A percentile compares a stretch with the other conserved stretches of the same genome.
These are phyloP conservation scores for Aphyosemion australe DNA, from an alignment of 2,113 vertebrate genomes.

Conservation along the genomic window DNA sequence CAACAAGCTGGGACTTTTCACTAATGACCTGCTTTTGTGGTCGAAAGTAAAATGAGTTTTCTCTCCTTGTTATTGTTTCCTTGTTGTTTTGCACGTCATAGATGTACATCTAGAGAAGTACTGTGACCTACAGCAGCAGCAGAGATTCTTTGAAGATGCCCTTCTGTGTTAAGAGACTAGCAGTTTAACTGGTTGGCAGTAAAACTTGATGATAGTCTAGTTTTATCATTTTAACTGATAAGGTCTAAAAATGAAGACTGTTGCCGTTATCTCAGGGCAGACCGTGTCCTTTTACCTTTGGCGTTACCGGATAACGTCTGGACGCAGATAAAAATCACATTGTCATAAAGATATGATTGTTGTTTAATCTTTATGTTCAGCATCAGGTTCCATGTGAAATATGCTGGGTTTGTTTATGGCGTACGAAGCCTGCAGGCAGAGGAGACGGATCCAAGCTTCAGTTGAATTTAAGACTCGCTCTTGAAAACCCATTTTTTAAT, in stretches of 20 bases:
- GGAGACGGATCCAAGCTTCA: background rate
- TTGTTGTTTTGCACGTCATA: background rate
- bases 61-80: no score
- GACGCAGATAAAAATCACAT: background rate
- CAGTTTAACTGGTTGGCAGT: background rate
- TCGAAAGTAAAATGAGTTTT: no score
- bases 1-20: no score
- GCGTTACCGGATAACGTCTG: background rate
- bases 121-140: background rate
- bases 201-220: no score
- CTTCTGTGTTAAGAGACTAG: background rate
- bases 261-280: background rate
- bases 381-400: background rate
- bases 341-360: background rate
- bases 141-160: background rate
- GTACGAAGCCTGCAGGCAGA: background rate
- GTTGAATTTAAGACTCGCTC: no score
- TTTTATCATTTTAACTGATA: conserved; percentile 24
- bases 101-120: background rate
- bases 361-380: background rate
- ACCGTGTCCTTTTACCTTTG: conserved; percentile 10
- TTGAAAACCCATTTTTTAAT: no score
- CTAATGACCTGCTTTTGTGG: no score
- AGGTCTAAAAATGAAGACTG: conserved; percentile 26
- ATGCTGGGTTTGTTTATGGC: background rate